Conservation (phyloP, 2,888 invertebrate species). For the Deilephila porcellus region DNA sequence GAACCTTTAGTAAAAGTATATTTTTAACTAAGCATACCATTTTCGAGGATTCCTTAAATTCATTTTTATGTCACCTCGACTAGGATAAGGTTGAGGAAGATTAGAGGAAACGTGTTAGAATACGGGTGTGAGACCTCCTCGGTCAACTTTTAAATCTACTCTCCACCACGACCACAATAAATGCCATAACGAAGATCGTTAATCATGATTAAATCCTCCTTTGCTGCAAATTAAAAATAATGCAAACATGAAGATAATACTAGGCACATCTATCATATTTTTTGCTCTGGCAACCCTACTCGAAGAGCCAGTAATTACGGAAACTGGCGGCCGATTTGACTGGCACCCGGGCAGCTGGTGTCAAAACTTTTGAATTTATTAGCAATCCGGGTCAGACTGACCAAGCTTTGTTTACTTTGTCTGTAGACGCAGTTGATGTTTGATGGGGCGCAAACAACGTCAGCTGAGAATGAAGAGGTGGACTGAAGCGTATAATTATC, state of each 20-base stretch:
- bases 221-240: background rate
- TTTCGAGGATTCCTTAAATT: no score
- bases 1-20: no score
- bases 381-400: conserved; percentile 32
- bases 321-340: conserved; percentile 36
- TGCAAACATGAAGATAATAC: background rate
- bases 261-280: conserved; percentile 25
- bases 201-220: background rate
- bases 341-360: conserved; percentile 31
- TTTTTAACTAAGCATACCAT: no score
- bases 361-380: conserved; percentile 35
- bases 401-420: conserved; percentile 28
- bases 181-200: background rate
- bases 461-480: conserved; percentile 4
- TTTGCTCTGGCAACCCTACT: conserved; percentile 24
- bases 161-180: background rate
- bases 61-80: no score
- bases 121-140: no score
- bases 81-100: no score
- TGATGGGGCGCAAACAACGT: conserved; percentile 24
- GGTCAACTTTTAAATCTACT: no score
- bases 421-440: conserved; percentile 15
- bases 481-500: conserved; percentile 8
- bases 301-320: conserved; percentile 35
- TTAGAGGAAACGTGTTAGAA: no score